These are phyloP conservation scores for Cinara cedri DNA, from an alignment of 2,888 invertebrate species.

Conservation along the genomic window DNA sequence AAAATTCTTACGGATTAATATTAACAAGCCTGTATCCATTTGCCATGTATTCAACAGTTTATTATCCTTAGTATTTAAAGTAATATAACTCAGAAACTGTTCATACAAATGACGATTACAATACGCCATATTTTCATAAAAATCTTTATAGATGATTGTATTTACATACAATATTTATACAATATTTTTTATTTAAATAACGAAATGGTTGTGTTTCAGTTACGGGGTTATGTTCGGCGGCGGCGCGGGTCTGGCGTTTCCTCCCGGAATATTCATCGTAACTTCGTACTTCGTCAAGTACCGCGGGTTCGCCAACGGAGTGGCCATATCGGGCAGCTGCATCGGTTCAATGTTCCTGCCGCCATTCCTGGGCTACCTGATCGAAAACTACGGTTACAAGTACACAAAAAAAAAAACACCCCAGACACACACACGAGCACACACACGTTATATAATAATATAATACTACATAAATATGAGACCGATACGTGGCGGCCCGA, in stretches of 20 bases:
- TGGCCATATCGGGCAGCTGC: constrained; percentile 87
- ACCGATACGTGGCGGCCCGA: constrained; percentile 25
- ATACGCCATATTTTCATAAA: too few relatives aligned
- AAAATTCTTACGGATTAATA: too few relatives aligned
- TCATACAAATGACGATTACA: too few relatives aligned
- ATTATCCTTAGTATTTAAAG: too few relatives aligned
- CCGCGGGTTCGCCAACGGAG: constrained; percentile 83
- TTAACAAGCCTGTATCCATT: too few relatives aligned
- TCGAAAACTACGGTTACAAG: constrained; percentile 79
- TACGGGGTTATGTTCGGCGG: constrained; percentile 83
- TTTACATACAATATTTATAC: too few relatives aligned
- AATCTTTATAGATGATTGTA: too few relatives aligned
- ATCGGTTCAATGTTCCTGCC: constrained; percentile 85
- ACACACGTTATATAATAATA: background rate
- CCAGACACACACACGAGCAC: background rate
- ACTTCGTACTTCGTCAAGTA: constrained; percentile 82
- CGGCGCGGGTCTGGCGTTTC: constrained; percentile 85
- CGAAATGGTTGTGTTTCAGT: constrained; percentile 65
- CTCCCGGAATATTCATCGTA: constrained; percentile 88
- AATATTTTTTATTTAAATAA: too few relatives aligned
- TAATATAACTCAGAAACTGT: too few relatives aligned
- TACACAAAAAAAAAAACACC: constrained; percentile 63
- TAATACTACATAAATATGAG: too few relatives aligned
- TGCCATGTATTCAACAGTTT: too few relatives aligned
- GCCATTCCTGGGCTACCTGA: constrained; percentile 74